A percentile compares a stretch with the other conserved stretches of the same genome.
Conservation (phyloP, 2,797 vertebrate species). For the Triplophysa bombifrons region DNA sequence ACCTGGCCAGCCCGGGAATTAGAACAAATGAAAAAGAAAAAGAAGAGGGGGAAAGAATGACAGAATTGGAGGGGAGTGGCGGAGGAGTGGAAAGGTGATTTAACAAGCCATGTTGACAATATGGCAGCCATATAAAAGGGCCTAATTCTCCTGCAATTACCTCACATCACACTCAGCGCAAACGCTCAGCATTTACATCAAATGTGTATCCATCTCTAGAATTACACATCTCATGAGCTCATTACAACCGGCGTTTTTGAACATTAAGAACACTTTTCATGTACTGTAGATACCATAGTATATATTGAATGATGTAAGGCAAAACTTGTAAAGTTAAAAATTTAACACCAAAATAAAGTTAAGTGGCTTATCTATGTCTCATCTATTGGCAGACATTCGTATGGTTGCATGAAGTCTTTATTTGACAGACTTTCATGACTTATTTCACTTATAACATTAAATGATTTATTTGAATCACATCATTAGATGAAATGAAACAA, state of each 20-base stretch:
- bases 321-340: background rate
- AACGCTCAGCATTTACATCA: slow-evolving; percentile 23
- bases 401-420: too few relatives aligned
- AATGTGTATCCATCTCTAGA: background rate
- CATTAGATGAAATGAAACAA: background rate
- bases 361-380: background rate
- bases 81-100: slow-evolving; percentile 64
- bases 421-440: background rate
- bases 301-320: too few relatives aligned
- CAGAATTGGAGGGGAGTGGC: slow-evolving; percentile 63
- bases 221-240: background rate
- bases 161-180: slow-evolving; percentile 51
- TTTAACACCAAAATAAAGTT: background rate
- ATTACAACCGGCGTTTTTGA: background rate
- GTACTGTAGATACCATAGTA: too few relatives aligned
- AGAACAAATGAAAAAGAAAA: slow-evolving; percentile 78
- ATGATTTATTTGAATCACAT: background rate
- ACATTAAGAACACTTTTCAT: too few relatives aligned
- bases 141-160: slow-evolving; percentile 77
- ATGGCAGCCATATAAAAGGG: slow-evolving; percentile 76
- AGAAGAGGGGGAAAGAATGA: slow-evolving; percentile 60
- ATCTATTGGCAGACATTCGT: background rate
- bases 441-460: background rate
- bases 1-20: slow-evolving; percentile 82
- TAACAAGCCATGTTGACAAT: slow-evolving; percentile 76